Evolutionary conservation across 2,888 invertebrate species (phyloP), one percentile per base, ranked within the genome.

Genomic region (Pseudococcus jackbeardsleyi): DNA sequence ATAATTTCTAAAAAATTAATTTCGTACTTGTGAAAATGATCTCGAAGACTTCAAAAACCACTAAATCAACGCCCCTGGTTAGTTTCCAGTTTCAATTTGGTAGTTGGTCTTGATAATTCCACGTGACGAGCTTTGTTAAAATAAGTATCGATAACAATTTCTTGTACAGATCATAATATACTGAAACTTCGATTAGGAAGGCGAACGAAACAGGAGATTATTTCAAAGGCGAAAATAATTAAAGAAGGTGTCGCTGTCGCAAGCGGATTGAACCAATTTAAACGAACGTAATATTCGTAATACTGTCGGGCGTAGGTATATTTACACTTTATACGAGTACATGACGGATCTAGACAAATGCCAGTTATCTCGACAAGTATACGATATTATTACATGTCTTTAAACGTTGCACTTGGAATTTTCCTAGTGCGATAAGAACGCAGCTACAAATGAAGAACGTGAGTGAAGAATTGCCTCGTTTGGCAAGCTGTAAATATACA

Each of bases 391-490:
- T 22, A 64, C 22, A 64, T 64, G 64, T 22, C 19, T 64, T 19
- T 22, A 64, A 64, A 64, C 9, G 22, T 64, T 64, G 0, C 12
- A 11, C 64, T 22, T 64, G 64, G 64, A 9, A 22, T 1, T 64
- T 59, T 64, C 64, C 19, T 22, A 9, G 15, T 22, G 22, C 64
- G 64, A 64, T 64, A 64, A 64, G 64, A 64, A 46, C 46, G 64
- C 12, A 22, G 22, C 64, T 64, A 22, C 22, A 22, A 64, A 64
- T 64, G 64, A 64, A 64, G 9, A 64, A 64, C 64, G 64, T 64
- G 64, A 64, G 11, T 64, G 64, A 64, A 64, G 64, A 64, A 64
- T 64, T 64, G 8, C 64, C 64, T 12, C 22, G 59, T 59, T 59
- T 59, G 59, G 59, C 59, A 59, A 19, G 59, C 6, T 59, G 59